A percentile compares a stretch with the other conserved stretches of the same genome.
Conservation (phyloP, 1,140 invertebrate genomes). For the Aphelinus certus region DNA sequence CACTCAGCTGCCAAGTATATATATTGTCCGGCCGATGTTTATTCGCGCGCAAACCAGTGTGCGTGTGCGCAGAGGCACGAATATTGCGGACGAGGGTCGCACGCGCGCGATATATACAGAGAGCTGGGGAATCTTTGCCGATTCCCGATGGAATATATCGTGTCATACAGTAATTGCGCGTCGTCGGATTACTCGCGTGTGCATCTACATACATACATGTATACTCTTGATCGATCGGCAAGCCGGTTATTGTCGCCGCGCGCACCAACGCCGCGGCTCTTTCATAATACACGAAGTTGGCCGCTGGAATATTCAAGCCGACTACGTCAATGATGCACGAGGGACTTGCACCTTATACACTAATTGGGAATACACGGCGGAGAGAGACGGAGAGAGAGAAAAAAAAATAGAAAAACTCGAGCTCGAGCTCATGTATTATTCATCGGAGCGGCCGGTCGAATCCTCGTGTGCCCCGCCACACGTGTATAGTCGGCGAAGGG, state of each 20-base stretch:
- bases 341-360: neutral
- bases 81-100: neutral
- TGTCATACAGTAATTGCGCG: no score
- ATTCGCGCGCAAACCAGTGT: neutral
- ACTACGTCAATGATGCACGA: no score
- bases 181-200: no score
- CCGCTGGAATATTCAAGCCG: no score
- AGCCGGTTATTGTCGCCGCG: conserved; percentile 2
- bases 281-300: no score
- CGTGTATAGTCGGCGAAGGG: no score
- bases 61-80: neutral
- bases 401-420: conserved; percentile 1
- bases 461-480: no score
- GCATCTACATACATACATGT: no score
- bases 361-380: neutral
- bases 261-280: no score
- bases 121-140: neutral
- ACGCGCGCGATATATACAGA: neutral
- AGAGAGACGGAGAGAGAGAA: conserved; percentile 7
- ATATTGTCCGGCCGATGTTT: neutral
- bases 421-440: no score
- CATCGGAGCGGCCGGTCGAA: no score
- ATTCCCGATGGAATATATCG: neutral
- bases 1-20: no score
- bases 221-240: conserved; percentile 24